These are phyloP conservation scores for Sinelater perroti DNA, from an alignment of 2,888 invertebrate genomes.

Conservation along the genomic window DNA sequence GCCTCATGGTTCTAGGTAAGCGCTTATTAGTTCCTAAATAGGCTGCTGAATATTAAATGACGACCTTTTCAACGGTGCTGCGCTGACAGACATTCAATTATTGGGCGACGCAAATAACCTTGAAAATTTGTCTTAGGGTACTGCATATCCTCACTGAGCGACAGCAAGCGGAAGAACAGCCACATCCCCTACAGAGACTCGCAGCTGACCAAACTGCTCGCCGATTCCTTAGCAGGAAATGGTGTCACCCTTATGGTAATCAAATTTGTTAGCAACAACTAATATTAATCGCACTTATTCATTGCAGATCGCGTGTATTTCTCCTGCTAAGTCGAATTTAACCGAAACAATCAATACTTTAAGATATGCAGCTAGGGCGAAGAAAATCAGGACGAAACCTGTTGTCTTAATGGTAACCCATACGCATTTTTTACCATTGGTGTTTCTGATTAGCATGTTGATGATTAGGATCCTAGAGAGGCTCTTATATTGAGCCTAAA, in stretches of 20 bases:
- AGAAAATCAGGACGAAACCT: constrained; percentile 91
- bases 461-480: constrained; percentile 84
- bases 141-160: constrained; percentile 92
- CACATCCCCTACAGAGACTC: constrained; percentile 96
- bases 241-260: constrained; percentile 94
- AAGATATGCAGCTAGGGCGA: constrained; percentile 90
- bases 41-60: too few relatives aligned
- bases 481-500: constrained; percentile 89
- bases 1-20: constrained; percentile 90
- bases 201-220: constrained; percentile 90
- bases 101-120: constrained; percentile 20
- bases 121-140: too few relatives aligned
- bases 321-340: constrained; percentile 85
- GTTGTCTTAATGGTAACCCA: constrained; percentile 93
- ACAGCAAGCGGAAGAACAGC: constrained; percentile 77
- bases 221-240: constrained; percentile 92
- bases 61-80: constrained; percentile 26
- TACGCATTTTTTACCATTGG: neutral
- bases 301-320: constrained; percentile 89
- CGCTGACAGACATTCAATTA: constrained; percentile 19
- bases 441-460: neutral
- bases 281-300: too few relatives aligned
- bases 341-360: constrained; percentile 91
- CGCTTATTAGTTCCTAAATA: too few relatives aligned
- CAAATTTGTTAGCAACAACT: too few relatives aligned